Evolutionary conservation across 2,888 invertebrate species (phyloP), one percentile per base, ranked within the genome.

Genomic region (Oligia latruncula): DNA sequence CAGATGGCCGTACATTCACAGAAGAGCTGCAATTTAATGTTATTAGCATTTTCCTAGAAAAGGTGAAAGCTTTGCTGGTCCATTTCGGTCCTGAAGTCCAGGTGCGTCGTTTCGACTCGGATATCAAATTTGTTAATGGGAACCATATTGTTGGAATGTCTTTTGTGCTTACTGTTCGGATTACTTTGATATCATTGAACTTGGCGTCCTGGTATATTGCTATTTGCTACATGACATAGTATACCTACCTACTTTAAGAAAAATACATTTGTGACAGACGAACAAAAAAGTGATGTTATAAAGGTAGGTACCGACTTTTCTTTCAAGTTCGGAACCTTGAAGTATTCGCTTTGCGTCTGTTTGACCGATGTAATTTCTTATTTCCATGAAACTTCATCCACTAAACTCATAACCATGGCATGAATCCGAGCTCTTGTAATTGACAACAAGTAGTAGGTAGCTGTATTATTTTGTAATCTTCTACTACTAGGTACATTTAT

Each of bases 31-130:
- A 68, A 64, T 67, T 58, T 66, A 71, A 81, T 81, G 40, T 40
- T 70, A 62, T 73, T 67, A 76, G 29, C 17, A 55, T 76, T 73
- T 83, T 66, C 35, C 52, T 23, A 55, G 46, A 71, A 85, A 81
- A 60, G 2, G 15, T 73, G n/a, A 80, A 73, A 71, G 60, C 81
- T 81, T 73, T 66, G 20, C 3, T 70, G 29, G 17, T 82, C 55
- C 35, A 49, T 75, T 82, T 72, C 40, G 64, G 23, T 67, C 49
- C 23, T 58, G 15, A n/a, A 62, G 15, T 35, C 55, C 20, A 52
- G 15, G n/a, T 60, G n/a, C 0, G 58, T 29, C 40, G 64, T 55
- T 35, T 35, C 13, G n/a, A 80, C 43, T 46, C 17, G 0, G 40
- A 71, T 72, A 77, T 67, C 15, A 68, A 49, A 85, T 73, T 75